Percentiles rank a stretch among this genome's conserved stretches.
Conservation (phyloP, 2,113 vertebrate species). For the Excalfactoria chinensis region DNA sequence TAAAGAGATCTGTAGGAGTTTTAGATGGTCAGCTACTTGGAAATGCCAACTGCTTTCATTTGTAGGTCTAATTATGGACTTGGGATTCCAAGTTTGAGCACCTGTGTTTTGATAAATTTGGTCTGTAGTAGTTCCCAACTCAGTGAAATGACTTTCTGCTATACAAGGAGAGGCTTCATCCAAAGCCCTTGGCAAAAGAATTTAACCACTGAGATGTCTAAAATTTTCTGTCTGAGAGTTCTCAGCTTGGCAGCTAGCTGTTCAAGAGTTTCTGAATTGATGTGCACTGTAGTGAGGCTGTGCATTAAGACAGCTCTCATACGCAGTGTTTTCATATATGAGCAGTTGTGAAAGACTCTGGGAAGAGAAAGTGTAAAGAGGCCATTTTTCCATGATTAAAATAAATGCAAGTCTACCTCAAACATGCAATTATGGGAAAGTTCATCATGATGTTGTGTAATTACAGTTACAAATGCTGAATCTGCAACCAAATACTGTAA, state of each 20-base stretch:
- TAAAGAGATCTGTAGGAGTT: not conserved
- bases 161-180: not conserved
- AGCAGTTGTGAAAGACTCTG: constrained; percentile 40
- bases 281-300: not conserved
- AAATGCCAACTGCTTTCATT: not conserved
- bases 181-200: not conserved
- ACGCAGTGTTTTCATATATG: not conserved
- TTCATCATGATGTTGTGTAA: constrained; percentile 4
- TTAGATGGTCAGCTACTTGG: not conserved
- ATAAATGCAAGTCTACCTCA: constrained; percentile 14
- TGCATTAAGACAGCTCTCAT: not conserved
- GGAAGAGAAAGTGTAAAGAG: constrained; percentile 25
- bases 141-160: not conserved
- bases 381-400: constrained; percentile 18
- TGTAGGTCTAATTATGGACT: not conserved
- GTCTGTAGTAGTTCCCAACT: constrained; percentile 2
- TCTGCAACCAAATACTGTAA: constrained; percentile 9
- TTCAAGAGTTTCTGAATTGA: constrained; percentile 8
- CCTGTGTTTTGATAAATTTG: not conserved
- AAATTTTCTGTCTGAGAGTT: constrained; percentile 14
- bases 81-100: not conserved
- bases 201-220: not conserved
- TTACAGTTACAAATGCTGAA: not conserved
- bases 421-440: not conserved
- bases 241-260: not conserved